Evolutionary conservation across 2,888 invertebrate species (phyloP).

Genomic region (Pemphredon lugubris): DNA sequence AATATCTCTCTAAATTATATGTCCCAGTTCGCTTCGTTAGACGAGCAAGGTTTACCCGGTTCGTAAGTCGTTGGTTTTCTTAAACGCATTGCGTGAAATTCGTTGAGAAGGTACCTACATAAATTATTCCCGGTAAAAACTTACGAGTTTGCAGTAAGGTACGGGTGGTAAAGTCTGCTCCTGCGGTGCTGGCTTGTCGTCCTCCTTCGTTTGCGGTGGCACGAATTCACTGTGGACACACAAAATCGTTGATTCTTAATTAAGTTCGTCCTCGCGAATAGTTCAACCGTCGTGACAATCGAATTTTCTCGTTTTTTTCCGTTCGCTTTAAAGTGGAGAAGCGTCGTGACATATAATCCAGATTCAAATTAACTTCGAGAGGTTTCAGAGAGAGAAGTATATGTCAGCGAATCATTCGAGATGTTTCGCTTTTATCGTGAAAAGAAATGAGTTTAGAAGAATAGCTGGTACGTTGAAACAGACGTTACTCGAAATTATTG

Average conservation of each 20-base stretch:
- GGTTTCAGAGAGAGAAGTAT: no score
- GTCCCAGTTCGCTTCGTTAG: no score
- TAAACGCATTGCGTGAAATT: no score
- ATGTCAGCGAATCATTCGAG: no score
- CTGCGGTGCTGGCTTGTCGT: constrained; percentile 68
- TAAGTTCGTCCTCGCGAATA: not conserved
- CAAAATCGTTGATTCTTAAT: constrained; percentile 43
- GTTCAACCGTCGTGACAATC: not conserved
- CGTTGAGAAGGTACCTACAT: no score
- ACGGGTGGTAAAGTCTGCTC: constrained; percentile 71
- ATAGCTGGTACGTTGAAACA: not conserved
- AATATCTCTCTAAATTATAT: no score
- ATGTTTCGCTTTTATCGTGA: not conserved
- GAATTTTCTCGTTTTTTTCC: not conserved
- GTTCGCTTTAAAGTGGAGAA: no score
- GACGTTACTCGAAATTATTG: not conserved
- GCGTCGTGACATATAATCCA: not conserved
- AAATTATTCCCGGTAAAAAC: constrained; percentile 45
- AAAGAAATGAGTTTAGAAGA: not conserved
- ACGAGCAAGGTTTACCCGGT: no score
- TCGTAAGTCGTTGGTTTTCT: no score
- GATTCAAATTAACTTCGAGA: no score
- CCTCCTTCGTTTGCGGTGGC: constrained; percentile 77
- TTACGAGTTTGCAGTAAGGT: constrained; percentile 78
- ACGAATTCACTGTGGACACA: constrained; percentile 79